Conservation (phyloP, 1,140 invertebrate species). For the Battus philenor region DNA sequence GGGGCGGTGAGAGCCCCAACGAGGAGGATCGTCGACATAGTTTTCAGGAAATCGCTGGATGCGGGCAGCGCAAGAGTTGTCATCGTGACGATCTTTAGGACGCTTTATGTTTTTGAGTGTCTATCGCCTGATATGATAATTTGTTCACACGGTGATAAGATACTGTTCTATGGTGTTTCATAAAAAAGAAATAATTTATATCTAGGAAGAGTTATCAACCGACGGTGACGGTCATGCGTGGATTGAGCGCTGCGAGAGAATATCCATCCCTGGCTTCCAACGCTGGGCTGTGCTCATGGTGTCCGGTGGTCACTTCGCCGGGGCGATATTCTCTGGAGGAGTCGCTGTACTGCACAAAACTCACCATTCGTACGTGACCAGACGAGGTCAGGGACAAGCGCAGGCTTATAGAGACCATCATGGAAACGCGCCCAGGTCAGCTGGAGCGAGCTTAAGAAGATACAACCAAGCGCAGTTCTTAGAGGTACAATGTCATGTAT, state of each 20-base stretch:
- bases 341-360: constrained; percentile 83
- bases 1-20: too few relatives aligned
- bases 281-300: constrained; percentile 87
- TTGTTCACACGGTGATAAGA: too few relatives aligned
- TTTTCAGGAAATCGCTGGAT: too few relatives aligned
- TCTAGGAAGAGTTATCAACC: constrained; percentile 68
- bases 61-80: too few relatives aligned
- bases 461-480: constrained; percentile 85
- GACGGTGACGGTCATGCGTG: constrained; percentile 65
- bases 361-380: constrained; percentile 90
- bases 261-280: constrained; percentile 71
- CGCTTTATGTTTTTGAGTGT: too few relatives aligned
- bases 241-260: constrained; percentile 51
- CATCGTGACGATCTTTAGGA: too few relatives aligned
- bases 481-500: too few relatives aligned
- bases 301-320: constrained; percentile 92
- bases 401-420: constrained; percentile 85
- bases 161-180: too few relatives aligned
- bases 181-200: too few relatives aligned
- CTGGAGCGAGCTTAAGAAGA: constrained; percentile 86
- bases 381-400: constrained; percentile 88
- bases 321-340: constrained; percentile 85
- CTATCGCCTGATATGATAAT: too few relatives aligned
- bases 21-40: too few relatives aligned
- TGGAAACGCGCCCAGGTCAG: constrained; percentile 83